Percentiles rank a stretch among this genome's conserved stretches.
Evolutionary conservation across 2,888 invertebrate genomes (phyloP).

Genomic region (Apomyelois bistriatella): DNA sequence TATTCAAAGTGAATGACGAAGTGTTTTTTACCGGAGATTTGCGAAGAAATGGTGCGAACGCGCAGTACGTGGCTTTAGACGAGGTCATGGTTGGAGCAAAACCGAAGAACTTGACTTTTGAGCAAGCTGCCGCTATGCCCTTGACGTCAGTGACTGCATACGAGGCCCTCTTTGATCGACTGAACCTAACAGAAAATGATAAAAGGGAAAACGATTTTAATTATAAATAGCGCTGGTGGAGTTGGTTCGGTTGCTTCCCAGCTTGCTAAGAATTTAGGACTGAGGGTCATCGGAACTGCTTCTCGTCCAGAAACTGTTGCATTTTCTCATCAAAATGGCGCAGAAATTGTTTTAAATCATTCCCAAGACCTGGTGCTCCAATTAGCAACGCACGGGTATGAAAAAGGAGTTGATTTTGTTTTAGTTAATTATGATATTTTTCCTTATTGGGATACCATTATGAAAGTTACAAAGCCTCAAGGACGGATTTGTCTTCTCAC

Average conservation of each 20-base stretch:
- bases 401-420: too few species aligned
- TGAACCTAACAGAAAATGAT: conserved; percentile 56
- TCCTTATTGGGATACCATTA: conserved; percentile 28
- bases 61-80: conserved; percentile 57
- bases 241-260: too few species aligned
- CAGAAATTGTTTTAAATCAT: conserved; percentile 54
- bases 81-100: conserved; percentile 54
- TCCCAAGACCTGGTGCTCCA: too few species aligned
- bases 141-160: conserved; percentile 60
- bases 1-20: too few species aligned
- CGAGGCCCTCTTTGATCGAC: conserved; percentile 56
- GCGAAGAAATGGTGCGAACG: conserved; percentile 56
- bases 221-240: too few species aligned
- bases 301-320: too few species aligned
- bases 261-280: too few species aligned
- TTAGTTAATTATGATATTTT: too few species aligned
- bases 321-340: conserved; percentile 37
- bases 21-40: conserved; percentile 55
- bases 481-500: too few species aligned
- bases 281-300: too few species aligned
- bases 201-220: conserved; percentile 47
- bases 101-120: conserved; percentile 57
- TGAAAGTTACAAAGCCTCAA: conserved; percentile 36
- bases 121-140: conserved; percentile 69
- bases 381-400: too few species aligned